Percentiles rank a stretch among this genome's conserved stretches.
Conservation (phyloP, 2,113 vertebrate species). For the Hippotragus niger region DNA sequence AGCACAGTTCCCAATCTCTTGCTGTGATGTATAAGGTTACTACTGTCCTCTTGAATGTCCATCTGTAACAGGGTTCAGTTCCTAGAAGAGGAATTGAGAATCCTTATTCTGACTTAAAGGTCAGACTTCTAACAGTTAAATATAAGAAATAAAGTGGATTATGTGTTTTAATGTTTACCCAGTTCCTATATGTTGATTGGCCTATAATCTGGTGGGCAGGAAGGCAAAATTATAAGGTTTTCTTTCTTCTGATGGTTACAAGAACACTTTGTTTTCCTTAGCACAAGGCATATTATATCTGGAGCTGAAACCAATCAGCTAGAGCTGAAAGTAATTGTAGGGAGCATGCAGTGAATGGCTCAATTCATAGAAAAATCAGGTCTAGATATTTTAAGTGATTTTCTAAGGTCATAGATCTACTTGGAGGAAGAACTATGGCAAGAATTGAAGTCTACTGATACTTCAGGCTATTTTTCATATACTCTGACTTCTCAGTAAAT, state of each 20-base stretch:
- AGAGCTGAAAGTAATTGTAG: not conserved
- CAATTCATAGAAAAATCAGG: not conserved
- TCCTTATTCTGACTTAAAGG: not conserved
- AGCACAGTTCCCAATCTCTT: not conserved
- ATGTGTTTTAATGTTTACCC: not conserved
- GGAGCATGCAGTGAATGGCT: fast-evolving
- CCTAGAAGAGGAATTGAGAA: not conserved
- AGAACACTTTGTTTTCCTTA: not conserved
- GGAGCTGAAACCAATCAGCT: not conserved
- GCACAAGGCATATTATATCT: not conserved
- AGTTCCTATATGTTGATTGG: not conserved
- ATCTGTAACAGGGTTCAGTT: not conserved
- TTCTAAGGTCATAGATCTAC: not conserved
- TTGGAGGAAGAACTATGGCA: not conserved
- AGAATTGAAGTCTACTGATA: not conserved
- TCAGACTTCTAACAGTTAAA: not conserved
- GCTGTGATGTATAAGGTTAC: not conserved
- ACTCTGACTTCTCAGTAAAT: not conserved
- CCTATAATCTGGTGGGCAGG: not conserved
- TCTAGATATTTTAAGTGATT: not conserved
- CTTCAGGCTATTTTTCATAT: not conserved
- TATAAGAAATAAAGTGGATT: not conserved
- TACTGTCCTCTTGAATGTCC: not conserved
- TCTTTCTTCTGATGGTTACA: not conserved
- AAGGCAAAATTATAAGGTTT: not conserved